Base-by-base conservation (phyloP, 2,113 vertebrate species). In the Rhineura floridana region DNA sequence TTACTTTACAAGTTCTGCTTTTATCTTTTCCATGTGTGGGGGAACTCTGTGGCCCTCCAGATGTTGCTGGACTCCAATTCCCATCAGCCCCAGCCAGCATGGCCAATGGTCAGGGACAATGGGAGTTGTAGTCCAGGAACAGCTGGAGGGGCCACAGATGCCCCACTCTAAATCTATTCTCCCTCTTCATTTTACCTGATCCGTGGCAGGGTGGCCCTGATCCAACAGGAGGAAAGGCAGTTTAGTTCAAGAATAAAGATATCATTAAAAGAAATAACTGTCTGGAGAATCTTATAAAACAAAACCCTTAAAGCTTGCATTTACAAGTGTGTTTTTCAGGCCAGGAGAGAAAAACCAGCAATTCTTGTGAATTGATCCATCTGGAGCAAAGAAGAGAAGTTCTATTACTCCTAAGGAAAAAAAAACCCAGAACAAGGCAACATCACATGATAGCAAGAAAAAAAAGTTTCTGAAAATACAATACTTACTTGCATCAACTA, bases 241-340 rank as follows among this genome's bases (percentile, higher is more conserved):
- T 30, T 65, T 23, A 75, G 39, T 75, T 75, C 23, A 44, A 42
- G 9, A 44, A 44, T 75, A 75, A 75, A 44, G 42, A 44, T 21
- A 44, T 75, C 7, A 75, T 75, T 44, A 9, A 44, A 44, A 21
- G 55, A 42, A 75, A 77, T 33, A 44, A n/a, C 83, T 46, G 46
- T 70, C 83, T 87, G 83, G 15, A 91, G 86, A 59, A 52, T 63
- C 81, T 91, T 0, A 0, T 90, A 95, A 94, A 93, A 6, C 81
- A 87, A 86, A 91, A 15, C 30, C 28, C 85, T 87, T 48, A 81
- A 85, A 89, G 91, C 50, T 86, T 0, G 13, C 65, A 23, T 90
- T 91, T 55, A 87, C 84, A 86, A 75, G 86, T 86, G 87, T 85
- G 39, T 78, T 91, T 94, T 91, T 69, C 44, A 92, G 83, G 63